Base-by-base conservation (phyloP, 2,797 vertebrate genomes). In the Prunella strophiata region DNA sequence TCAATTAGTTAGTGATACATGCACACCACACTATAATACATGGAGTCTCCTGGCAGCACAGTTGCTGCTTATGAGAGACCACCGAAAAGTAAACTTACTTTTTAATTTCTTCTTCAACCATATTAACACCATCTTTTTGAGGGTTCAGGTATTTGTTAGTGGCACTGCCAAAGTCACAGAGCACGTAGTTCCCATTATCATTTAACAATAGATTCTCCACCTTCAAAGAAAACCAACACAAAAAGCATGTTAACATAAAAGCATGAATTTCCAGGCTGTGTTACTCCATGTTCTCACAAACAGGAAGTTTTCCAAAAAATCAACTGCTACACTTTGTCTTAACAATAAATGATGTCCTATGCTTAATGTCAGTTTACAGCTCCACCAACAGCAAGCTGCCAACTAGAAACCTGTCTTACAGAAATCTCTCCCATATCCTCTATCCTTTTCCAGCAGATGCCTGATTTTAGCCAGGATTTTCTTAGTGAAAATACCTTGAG, bases 51-150 rank as follows among this genome's bases (percentile, higher is more conserved):
- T 7, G 13, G 32, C 14, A 65, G 34, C 40, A 42, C 10, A 32
- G 29, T 3, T 40, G 23, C 1, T 16, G 5, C 30, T 82, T 36
- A n/a, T 0, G 7, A 77, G 10, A 68, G 50, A 25, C 13, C 30
- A 57, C 45, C 54, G 32, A 7, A 21, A 88, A 65, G 9, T 5
- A 5, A 42, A 97, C 98, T 97, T 97, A 99, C 99, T 99, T 99
- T 96, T 99, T 99, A 92, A 99, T 99, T 97, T 99, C 99, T 86
- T 99, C 99, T 98, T 99, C 99, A 96, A 99, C 99, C 23, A 98
- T 96, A n/a, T 98, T 98, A 82, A 99, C 99, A 48, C 99, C 99
- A 55, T 99, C 99, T 98, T 98, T 99, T 51, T 98, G 99, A 36
- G 99, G 99, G 96, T 98, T 98, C 94, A 99, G 97, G 71, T 99